phyloP scores from a whole-genome alignment of 2,113 vertebrate genomes.

The rat (Rattus norvegicus) region GRCr8 NC_086019.1:187128501-187129000 shows the following conservation, averaged over 20 bases:
- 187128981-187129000: neutral
- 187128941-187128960: too few relatives aligned
- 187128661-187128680: conserved; percentile 79
- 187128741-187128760: conserved; percentile 73
- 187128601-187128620: conserved; percentile 75
- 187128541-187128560: neutral
- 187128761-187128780: conserved; percentile 72
- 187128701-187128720: conserved; percentile 68
- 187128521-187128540: neutral
- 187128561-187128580: neutral
- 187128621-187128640: conserved; percentile 74
- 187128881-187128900: conserved; percentile 97
- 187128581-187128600: conserved; percentile 70
- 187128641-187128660: conserved; percentile 80
- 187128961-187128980: neutral
- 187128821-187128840: conserved; percentile 76
- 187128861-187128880: conserved; percentile 95
- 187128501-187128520: conserved; percentile 37
- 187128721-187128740: conserved; percentile 70
- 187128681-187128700: conserved; percentile 70
- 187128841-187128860: conserved; percentile 95
- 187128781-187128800: conserved; percentile 50
- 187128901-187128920: conserved; percentile 97
- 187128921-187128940: conserved; percentile 91
- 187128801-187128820: conserved; percentile 71